phyloP scores from a whole-genome alignment of 2,113 vertebrate genomes.

The Sturnus vulgaris region DNA sequence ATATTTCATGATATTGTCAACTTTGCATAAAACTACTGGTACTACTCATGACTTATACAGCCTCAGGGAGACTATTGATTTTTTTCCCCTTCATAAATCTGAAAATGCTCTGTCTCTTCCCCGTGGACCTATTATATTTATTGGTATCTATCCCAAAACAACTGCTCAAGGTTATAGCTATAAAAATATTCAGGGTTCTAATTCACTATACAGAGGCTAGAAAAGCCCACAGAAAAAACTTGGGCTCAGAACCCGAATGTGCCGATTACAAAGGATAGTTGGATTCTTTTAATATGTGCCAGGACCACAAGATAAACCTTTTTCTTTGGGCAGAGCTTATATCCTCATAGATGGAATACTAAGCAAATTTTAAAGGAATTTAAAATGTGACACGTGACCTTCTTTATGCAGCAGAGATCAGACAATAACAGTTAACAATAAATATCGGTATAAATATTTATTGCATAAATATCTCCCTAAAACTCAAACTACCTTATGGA shows the following conservation, averaged over 20 bases:
- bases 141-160: slow-evolving; percentile 82
- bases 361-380: neutral
- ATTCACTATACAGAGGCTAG: neutral
- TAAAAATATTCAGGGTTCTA: slow-evolving; percentile 71
- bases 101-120: slow-evolving; percentile 74
- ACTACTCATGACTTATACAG: slow-evolving; percentile 74
- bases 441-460: neutral
- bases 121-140: slow-evolving; percentile 80
- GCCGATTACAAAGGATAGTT: neutral
- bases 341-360: neutral
- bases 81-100: slow-evolving; percentile 81
- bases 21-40: slow-evolving; percentile 73
- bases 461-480: neutral
- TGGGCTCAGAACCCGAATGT: neutral
- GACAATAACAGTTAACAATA: neutral
- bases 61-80: slow-evolving; percentile 78
- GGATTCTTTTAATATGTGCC: neutral
- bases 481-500: neutral
- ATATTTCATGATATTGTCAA: slow-evolving; percentile 77
- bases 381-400: neutral
- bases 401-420: neutral
- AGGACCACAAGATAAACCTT: neutral
- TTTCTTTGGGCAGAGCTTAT: neutral
- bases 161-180: slow-evolving; percentile 80
- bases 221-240: neutral